phyloP scores from a whole-genome alignment of 1,140 invertebrate species.

The Oreohelix idahoensis region DNA sequence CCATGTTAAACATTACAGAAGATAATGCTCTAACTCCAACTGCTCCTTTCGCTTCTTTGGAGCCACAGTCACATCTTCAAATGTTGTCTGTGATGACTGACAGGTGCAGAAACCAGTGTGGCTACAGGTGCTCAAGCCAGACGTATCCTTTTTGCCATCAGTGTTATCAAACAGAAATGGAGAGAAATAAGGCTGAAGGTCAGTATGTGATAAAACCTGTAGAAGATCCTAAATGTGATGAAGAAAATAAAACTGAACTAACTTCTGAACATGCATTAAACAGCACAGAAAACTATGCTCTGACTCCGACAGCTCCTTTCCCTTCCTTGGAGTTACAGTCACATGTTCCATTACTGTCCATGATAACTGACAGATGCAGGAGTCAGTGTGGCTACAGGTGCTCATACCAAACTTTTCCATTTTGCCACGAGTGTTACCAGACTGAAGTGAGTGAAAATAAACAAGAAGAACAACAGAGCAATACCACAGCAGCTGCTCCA shows the following conservation, averaged over 20 bases:
- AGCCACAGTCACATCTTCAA: background rate
- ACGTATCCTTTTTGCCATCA: constrained; percentile 65
- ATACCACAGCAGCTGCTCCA: background rate
- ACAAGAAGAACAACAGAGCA: background rate
- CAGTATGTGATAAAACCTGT: too few species aligned
- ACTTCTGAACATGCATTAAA: too few species aligned
- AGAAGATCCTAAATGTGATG: too few species aligned
- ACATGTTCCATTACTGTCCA: constrained; percentile 32
- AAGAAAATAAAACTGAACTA: too few species aligned
- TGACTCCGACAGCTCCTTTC: constrained; percentile 32
- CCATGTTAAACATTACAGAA: too few species aligned
- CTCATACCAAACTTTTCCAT: constrained; percentile 60
- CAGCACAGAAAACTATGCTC: too few species aligned
- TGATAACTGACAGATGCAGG: constrained; percentile 47
- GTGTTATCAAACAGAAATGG: constrained; percentile 39
- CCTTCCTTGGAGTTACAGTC: background rate
- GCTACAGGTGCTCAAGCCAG: constrained; percentile 52
- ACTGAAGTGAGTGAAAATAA: background rate
- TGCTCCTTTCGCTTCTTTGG: constrained; percentile 4
- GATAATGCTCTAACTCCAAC: constrained; percentile 8
- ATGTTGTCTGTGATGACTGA: constrained; percentile 49
- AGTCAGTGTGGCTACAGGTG: constrained; percentile 59
- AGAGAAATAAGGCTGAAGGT: too few species aligned
- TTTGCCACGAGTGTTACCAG: constrained; percentile 57
- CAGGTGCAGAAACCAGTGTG: constrained; percentile 51